Evolutionary conservation across 2,888 invertebrate species (phyloP).

Genomic region (Fragum fragum): DNA sequence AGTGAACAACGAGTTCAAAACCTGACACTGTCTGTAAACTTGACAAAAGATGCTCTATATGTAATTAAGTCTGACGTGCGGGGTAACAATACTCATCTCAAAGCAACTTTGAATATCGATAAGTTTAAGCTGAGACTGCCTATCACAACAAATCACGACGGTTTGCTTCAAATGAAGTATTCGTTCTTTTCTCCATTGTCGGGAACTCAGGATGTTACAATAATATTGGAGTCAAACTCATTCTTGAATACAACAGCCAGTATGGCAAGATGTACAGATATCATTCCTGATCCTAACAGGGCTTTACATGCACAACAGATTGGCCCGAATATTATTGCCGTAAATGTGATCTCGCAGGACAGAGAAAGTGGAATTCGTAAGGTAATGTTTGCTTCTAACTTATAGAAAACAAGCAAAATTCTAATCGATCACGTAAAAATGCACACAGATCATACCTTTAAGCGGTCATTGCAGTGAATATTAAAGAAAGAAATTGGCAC

Average conservation of each 20-base stretch:
- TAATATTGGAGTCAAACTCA: too few species aligned
- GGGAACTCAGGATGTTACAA: too few species aligned
- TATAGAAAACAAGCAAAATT: too few species aligned
- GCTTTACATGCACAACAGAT: slow-evolving; percentile 5
- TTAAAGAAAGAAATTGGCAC: too few species aligned
- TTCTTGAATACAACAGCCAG: background rate
- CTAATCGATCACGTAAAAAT: too few species aligned
- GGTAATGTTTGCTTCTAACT: slow-evolving; percentile 17
- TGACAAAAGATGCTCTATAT: background rate
- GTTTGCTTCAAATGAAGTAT: slow-evolving; percentile 1
- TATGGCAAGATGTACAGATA: background rate
- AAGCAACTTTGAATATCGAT: background rate
- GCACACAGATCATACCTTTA: too few species aligned
- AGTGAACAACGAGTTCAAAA: background rate
- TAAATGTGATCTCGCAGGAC: background rate
- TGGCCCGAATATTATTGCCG: background rate
- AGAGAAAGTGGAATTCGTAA: slow-evolving; percentile 17
- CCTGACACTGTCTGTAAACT: background rate
- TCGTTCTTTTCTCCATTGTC: background rate
- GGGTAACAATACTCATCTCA: background rate
- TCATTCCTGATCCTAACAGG: background rate
- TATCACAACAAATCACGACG: background rate
- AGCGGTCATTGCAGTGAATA: too few species aligned
- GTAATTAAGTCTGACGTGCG: background rate
- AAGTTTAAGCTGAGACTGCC: background rate